A percentile compares a stretch with the other conserved stretches of the same genome.
Conservation (phyloP, 2,797 vertebrate genomes). For the Gymnoscopelus braueri region DNA sequence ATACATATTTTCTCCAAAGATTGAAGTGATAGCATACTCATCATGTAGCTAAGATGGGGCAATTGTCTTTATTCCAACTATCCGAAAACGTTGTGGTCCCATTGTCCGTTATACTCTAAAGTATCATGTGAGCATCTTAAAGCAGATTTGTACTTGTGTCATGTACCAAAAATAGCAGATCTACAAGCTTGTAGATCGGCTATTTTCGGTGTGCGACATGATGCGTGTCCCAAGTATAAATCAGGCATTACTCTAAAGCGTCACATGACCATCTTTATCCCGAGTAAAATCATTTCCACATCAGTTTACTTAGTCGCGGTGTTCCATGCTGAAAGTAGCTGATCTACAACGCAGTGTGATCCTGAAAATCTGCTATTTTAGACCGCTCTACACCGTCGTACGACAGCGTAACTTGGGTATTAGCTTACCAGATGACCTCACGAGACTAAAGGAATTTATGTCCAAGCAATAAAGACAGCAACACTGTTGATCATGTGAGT, state of each 20-base stretch:
- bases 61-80: conserved; percentile 61
- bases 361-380: too few species aligned
- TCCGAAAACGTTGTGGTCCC: conserved; percentile 37
- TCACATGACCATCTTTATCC: not conserved
- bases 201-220: too few species aligned
- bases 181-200: too few species aligned
- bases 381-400: too few species aligned
- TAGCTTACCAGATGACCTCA: conserved; percentile 13
- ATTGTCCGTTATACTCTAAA: too few species aligned
- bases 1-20: conserved; percentile 61
- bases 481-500: conserved; percentile 14
- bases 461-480: conserved; percentile 25
- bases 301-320: not conserved
- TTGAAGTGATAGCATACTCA: conserved; percentile 49
- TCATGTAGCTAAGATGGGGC: conserved; percentile 46
- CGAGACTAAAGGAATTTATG: conserved; percentile 6
- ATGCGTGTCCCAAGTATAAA: too few species aligned
- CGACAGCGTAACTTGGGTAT: not conserved
- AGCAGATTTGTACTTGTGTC: too few species aligned
- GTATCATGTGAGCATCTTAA: too few species aligned
- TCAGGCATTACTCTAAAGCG: too few species aligned
- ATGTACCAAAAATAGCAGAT: too few species aligned
- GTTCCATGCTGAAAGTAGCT: too few species aligned
- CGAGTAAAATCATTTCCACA: conserved; percentile 19
- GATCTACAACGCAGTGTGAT: too few species aligned